A percentile compares a stretch with the other conserved stretches of the same genome.
phyloP scores from a whole-genome alignment of 2,888 invertebrate species.

The Pelosia muscerda region DNA sequence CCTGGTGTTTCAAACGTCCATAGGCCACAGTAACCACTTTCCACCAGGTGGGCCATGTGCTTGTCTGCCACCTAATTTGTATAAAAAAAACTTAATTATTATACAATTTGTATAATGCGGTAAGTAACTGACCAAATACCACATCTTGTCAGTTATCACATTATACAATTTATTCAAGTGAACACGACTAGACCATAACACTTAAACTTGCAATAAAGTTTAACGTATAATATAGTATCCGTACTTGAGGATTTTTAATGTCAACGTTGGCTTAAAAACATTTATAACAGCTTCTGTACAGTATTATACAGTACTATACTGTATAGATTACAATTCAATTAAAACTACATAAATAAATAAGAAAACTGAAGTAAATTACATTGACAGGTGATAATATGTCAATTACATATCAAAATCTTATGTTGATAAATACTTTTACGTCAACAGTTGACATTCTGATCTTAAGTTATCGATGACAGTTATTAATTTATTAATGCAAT shows the following conservation, averaged over 20 bases:
- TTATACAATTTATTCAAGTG: background rate
- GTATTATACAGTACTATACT: no score
- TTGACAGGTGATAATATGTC: no score
- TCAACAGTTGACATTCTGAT: constrained; percentile 39
- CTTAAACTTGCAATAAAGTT: background rate
- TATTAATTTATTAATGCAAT: constrained; percentile 32
- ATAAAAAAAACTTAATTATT: no score
- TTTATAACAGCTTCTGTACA: background rate
- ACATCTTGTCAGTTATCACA: background rate
- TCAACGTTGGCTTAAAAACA: background rate
- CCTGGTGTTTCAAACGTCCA: no score
- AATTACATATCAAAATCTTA: no score
- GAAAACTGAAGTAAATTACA: constrained; percentile 9
- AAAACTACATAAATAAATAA: no score
- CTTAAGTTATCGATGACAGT: constrained; percentile 36
- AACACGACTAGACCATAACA: background rate
- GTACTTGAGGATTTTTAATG: background rate
- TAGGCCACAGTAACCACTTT: no score
- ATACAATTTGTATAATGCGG: no score
- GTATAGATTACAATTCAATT: no score
- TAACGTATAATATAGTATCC: background rate
- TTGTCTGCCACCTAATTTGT: no score
- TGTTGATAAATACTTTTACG: constrained; percentile 44
- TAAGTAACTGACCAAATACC: no score
- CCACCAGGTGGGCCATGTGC: no score